Evolutionary conservation across 2,888 invertebrate genomes (phyloP).

Genomic region (Onthophagus sagittarius): DNA sequence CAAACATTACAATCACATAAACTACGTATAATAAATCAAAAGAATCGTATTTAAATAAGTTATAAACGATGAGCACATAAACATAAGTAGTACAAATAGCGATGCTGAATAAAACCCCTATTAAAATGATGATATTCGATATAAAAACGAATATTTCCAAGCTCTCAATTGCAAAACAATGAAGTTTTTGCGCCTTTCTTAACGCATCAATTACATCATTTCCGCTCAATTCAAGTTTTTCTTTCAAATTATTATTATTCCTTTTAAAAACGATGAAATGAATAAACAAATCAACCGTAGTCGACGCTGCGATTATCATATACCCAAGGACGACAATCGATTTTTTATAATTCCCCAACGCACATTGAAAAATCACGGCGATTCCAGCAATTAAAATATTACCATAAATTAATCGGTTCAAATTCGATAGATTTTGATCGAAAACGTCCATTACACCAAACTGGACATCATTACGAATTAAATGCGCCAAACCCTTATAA

Average conservation of each 20-base stretch:
- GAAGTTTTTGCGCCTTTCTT: not conserved
- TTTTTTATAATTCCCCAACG: not conserved
- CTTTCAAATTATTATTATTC: not conserved
- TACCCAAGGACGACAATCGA: not conserved
- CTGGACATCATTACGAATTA: not conserved
- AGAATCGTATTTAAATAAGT: not conserved
- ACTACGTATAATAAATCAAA: not conserved
- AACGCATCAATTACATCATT: not conserved
- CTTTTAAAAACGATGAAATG: not conserved
- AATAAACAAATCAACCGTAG: not conserved
- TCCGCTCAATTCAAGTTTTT: not conserved
- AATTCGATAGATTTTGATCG: not conserved
- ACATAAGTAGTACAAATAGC: not conserved
- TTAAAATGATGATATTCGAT: not conserved
- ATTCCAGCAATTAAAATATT: not conserved
- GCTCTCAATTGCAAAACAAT: not conserved
- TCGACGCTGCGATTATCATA: not conserved
- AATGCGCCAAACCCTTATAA: not conserved
- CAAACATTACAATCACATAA: not conserved
- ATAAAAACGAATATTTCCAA: not conserved
- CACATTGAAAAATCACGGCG: not conserved
- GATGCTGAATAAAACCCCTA: not conserved
- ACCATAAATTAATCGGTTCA: not conserved
- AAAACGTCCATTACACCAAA: conserved; percentile 2
- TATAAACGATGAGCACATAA: not conserved